phyloP scores from a whole-genome alignment of 2,888 invertebrate species.

The Dugesia japonica region DNA sequence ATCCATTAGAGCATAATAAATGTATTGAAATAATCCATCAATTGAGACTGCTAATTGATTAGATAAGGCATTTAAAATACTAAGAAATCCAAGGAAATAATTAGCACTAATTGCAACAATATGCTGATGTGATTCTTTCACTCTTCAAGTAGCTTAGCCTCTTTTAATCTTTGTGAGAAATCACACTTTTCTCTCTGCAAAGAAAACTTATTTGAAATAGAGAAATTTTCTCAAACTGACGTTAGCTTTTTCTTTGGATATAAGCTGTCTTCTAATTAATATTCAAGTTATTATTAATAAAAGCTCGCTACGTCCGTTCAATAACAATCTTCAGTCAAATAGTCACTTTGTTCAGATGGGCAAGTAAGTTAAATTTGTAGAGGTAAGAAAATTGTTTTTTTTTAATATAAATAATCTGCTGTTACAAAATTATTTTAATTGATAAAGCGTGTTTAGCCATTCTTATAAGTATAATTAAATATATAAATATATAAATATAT shows the following conservation, averaged over 20 bases:
- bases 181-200: slow-evolving; percentile 17
- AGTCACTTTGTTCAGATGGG: slow-evolving; percentile 7
- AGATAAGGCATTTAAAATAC: slow-evolving; percentile 20
- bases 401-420: not conserved
- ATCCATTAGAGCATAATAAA: slow-evolving; percentile 15
- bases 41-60: slow-evolving; percentile 15
- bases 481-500: too few species aligned
- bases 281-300: slow-evolving; percentile 20
- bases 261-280: slow-evolving; percentile 20
- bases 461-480: too few species aligned
- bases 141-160: slow-evolving; percentile 20
- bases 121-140: slow-evolving; percentile 14
- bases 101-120: slow-evolving; percentile 20
- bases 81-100: slow-evolving; percentile 20
- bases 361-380: slow-evolving; percentile 14
- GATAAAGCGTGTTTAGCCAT: too few species aligned
- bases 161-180: slow-evolving; percentile 20
- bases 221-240: slow-evolving; percentile 6
- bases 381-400: slow-evolving; percentile 11
- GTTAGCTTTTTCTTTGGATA: slow-evolving; percentile 20
- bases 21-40: slow-evolving; percentile 20
- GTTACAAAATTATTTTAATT: not conserved
- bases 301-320: slow-evolving; percentile 14
- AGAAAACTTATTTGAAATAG: slow-evolving; percentile 15
- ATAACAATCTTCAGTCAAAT: slow-evolving; percentile 20